These are phyloP conservation scores for Volucella inflata DNA, from an alignment of 2,888 invertebrate species.

Conservation along the genomic window DNA sequence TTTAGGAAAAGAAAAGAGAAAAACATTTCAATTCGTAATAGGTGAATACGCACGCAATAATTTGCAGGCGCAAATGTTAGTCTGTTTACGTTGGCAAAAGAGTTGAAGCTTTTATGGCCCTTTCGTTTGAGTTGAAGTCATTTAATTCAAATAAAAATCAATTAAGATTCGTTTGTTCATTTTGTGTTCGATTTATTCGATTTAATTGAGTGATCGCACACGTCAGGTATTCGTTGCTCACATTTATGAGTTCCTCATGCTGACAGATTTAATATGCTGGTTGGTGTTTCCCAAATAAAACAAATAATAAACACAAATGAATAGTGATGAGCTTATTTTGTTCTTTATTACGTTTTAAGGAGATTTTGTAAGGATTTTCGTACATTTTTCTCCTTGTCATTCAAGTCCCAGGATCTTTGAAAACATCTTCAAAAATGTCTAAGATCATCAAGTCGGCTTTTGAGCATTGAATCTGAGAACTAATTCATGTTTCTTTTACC, in stretches of 20 bases:
- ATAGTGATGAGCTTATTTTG: no score
- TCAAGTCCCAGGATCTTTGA: no score
- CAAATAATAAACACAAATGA: no score
- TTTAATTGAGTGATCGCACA: background rate
- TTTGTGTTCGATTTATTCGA: background rate
- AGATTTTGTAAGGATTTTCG: no score
- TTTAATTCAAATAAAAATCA: slow-evolving; percentile 42
- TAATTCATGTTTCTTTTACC: no score
- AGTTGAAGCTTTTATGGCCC: slow-evolving; percentile 54
- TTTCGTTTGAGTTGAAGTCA: slow-evolving; percentile 38
- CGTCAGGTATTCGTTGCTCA: background rate
- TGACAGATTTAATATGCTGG: slow-evolving; percentile 19
- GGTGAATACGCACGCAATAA: slow-evolving; percentile 10
- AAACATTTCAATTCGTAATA: background rate
- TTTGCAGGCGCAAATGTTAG: background rate
- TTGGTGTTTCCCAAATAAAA: background rate
- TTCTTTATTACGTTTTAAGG: no score
- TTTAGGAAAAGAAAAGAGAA: slow-evolving; percentile 2
- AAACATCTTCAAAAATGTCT: no score
- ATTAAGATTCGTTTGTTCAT: slow-evolving; percentile 18
- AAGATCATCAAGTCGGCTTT: no score
- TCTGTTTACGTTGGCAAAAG: slow-evolving; percentile 48
- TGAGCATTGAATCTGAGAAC: no score
- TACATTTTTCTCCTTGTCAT: no score
- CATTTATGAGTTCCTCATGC: slow-evolving; percentile 20